Base-by-base conservation (phyloP, 2,113 vertebrate genomes). In the Vulpes ferrilata region DNA sequence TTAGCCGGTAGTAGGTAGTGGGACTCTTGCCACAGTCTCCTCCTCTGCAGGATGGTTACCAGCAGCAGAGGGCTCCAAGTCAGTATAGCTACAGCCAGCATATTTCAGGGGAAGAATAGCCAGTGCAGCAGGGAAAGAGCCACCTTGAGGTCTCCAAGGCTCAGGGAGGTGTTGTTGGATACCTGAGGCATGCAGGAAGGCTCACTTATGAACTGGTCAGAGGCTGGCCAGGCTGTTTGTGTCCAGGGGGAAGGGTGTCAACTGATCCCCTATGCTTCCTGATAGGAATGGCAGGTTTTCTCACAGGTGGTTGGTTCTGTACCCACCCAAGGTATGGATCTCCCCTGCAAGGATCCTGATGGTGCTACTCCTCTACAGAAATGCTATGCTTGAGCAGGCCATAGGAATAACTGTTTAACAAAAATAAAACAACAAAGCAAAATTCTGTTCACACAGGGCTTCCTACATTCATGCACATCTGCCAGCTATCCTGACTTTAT, bases 1-100 rank as follows among this genome's bases (percentile, higher is more conserved):
- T 99, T 99, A 93, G 98, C 99, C 94, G 99, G 84, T 74, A 99
- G 98, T 65, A 99, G 96, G 97, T 99, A 99, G 57, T 99, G 99
- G 0, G 98, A 99, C 97, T 99, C 99, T 79, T 98, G 98, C 25
- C 98, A 96, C 69, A 99, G 95, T 51, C 95, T 92, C 2, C 95
- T 98, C 22, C 96, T 98, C 90, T 93, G 86, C n/a, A 98, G 92
- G 86, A 99, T 99, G 91, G 98, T 98, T 11, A 93, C 32, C 60
- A 99, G 96, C 78, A 99, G 98, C 32, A 99, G 86, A 1, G 98
- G 98, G 94, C 98, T 98, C 82, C 97, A 96, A 0, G 98, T 3
- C 89, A 99, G 65, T 3, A 99, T 99, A 88, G 98, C 85, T 12
- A 98, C 35, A 23, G 98, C 98, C 79, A 99, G 69, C 20, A 99